These are phyloP conservation scores for Melikaiella ostensackeni DNA, from an alignment of 2,888 invertebrate species.

Conservation along the genomic window DNA sequence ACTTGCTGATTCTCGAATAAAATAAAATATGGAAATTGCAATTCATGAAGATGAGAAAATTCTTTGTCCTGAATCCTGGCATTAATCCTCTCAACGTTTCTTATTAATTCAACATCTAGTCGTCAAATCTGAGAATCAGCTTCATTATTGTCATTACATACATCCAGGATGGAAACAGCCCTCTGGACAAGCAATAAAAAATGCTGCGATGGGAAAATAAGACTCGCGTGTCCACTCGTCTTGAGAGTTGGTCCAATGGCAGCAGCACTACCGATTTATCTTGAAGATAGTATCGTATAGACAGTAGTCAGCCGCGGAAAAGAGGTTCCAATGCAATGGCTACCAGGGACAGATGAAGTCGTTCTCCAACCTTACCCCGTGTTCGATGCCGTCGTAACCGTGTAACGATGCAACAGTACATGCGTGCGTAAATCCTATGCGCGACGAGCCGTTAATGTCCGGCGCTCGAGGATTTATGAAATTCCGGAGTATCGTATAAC, in stretches of 20 bases:
- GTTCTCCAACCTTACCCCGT: conserved; percentile 43
- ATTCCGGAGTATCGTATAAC: conserved; percentile 25
- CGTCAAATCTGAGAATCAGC: background rate
- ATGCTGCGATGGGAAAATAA: background rate
- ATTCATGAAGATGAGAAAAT: no score
- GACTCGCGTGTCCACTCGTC: background rate
- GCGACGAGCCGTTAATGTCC: conserved; percentile 39
- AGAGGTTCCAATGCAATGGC: conserved; percentile 49
- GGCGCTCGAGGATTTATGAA: conserved; percentile 30
- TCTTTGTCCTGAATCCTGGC: no score
- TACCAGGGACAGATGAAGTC: conserved; percentile 55
- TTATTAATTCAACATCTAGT: background rate
- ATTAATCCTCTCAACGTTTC: background rate
- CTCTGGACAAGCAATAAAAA: conserved; percentile 3
- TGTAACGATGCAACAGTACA: conserved; percentile 34
- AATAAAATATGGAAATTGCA: no score
- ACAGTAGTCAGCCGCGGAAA: conserved; percentile 59
- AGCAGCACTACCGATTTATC: conserved; percentile 61
- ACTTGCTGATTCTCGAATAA: background rate
- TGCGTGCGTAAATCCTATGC: conserved; percentile 37
- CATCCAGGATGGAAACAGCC: background rate
- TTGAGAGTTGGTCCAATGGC: background rate
- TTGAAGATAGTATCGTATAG: conserved; percentile 65
- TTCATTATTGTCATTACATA: background rate
- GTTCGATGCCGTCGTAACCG: conserved; percentile 39